Evolutionary conservation across 2,797 vertebrate genomes (phyloP).

Genomic region (Danio aesculapii): DNA sequence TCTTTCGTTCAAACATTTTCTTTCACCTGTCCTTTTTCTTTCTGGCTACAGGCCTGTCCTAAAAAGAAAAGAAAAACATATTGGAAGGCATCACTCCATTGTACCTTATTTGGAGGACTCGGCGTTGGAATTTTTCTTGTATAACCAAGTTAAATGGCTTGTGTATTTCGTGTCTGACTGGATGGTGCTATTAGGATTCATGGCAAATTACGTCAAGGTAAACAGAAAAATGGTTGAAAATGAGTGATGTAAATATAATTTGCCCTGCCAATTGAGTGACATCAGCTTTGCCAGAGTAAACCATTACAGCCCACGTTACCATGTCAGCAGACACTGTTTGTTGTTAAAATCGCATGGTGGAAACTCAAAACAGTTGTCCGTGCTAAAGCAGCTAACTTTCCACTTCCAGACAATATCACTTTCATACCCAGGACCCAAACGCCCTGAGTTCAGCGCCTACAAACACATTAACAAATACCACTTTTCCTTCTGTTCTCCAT

Average conservation of each 20-base stretch:
- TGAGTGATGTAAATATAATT: constrained; percentile 55
- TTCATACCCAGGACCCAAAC: constrained; percentile 11
- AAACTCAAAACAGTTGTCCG: constrained; percentile 39
- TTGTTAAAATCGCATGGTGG: constrained; percentile 57
- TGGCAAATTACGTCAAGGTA: constrained; percentile 23
- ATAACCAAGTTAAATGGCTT: constrained; percentile 6
- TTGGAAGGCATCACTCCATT: neutral
- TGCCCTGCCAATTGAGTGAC: constrained; percentile 44
- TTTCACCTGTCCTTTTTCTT: constrained; percentile 26
- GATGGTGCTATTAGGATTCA: constrained; percentile 21
- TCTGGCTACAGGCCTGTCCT: neutral
- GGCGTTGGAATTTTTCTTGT: neutral
- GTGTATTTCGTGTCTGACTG: neutral
- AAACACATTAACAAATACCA: constrained; percentile 33
- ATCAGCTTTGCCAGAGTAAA: constrained; percentile 56
- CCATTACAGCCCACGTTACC: constrained; percentile 53
- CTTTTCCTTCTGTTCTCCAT: constrained; percentile 22
- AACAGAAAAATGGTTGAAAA: constrained; percentile 37
- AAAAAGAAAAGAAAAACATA: constrained; percentile 9
- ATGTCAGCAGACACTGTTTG: constrained; percentile 66
- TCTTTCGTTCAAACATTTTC: constrained; percentile 31
- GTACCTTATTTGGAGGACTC: neutral
- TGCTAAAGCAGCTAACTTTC: constrained; percentile 15
- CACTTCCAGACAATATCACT: constrained; percentile 2
- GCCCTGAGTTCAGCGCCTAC: constrained; percentile 13